Base-by-base conservation (phyloP, 2,888 invertebrate genomes). In the Yponomeuta plumbellus region DNA sequence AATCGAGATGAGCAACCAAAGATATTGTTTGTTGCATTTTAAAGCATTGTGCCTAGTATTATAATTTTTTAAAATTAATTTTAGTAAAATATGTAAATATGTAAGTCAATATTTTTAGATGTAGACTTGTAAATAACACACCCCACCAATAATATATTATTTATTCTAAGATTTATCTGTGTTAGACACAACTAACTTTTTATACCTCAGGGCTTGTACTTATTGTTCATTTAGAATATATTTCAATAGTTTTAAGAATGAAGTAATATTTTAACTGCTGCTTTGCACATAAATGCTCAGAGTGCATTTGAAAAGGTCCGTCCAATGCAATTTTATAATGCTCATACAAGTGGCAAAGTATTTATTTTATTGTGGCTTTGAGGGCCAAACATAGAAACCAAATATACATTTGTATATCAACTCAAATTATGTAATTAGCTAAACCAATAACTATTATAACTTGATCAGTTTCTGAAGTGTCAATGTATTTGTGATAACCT, bases 151-250 rank as follows among this genome's bases (percentile, higher is more conserved):
- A 66, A 61, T 66, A 61, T 66, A n/a, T 61, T 34, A 21, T n/a
- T 20, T 58, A 62, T 66, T 67, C 56, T 69, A 66, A 64, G 66
- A 66, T 66, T 67, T 67, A 69, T 66, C 66, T 34, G 66, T 68
- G 57, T 57, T 44, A 21, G 61, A 40, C 64, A 26, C 62, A 26
- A 68, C 67, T 64, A 66, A 68, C 61, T 20, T 22, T 34, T 17
- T 44, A 34, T 61, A 63, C 63, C 63, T 63, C 63, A 63, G 44
- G 63, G 63, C 40, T 13, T 44, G 63, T 63, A 63, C 63, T 63
- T 63, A 40, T 44, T 63, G 5, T 20, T 39, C 26, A 13, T 10
- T 6, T 26, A 21, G 34, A 22, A 21, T 59, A 11, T 21, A 22
- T 21, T 22, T 59, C 34, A 11, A 23, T 59, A 59, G 59, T 59